Percentiles rank a stretch among this genome's conserved stretches.
Conservation (phyloP, 2,888 invertebrate genomes). For the Cheilosia impressa region DNA sequence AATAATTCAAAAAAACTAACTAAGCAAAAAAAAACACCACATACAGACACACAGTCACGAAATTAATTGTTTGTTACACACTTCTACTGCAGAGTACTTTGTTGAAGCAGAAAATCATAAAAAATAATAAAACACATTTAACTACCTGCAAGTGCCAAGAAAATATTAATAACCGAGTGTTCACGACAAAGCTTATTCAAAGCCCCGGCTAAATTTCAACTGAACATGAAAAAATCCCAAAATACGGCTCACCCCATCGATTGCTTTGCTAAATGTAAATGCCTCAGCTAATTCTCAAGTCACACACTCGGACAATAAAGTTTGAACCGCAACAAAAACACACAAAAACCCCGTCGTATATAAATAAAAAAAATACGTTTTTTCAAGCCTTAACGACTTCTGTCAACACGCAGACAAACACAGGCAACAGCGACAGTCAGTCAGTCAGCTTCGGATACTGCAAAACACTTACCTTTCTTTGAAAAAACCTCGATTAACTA, state of each 20-base stretch:
- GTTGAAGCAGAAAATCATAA: not conserved
- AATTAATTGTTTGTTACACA: not conserved
- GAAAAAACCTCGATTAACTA: slow-evolving; percentile 90
- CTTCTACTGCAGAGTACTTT: not conserved
- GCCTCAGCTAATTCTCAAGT: slow-evolving; percentile 32
- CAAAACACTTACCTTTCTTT: slow-evolving; percentile 87
- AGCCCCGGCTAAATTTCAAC: slow-evolving; percentile 43
- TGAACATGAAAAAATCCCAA: slow-evolving; percentile 21
- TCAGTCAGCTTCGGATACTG: not conserved
- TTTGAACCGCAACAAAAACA: slow-evolving; percentile 6
- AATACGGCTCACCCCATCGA: slow-evolving; percentile 31
- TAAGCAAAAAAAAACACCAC: not conserved
- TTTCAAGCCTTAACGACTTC: slow-evolving; percentile 27
- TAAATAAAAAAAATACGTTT: not conserved
- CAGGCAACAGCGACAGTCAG: no score
- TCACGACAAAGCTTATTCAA: slow-evolving; percentile 6
- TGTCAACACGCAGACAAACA: not conserved
- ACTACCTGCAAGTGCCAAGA: not conserved
- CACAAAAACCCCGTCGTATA: no score
- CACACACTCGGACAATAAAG: slow-evolving; percentile 17
- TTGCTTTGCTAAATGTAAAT: slow-evolving; percentile 10
- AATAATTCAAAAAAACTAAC: not conserved
- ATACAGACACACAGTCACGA: not conserved
- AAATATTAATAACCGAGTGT: not conserved
- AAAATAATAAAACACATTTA: slow-evolving; percentile 6